Evolutionary conservation across 2,888 invertebrate species (phyloP).

Genomic region (Tineola bisselliella): DNA sequence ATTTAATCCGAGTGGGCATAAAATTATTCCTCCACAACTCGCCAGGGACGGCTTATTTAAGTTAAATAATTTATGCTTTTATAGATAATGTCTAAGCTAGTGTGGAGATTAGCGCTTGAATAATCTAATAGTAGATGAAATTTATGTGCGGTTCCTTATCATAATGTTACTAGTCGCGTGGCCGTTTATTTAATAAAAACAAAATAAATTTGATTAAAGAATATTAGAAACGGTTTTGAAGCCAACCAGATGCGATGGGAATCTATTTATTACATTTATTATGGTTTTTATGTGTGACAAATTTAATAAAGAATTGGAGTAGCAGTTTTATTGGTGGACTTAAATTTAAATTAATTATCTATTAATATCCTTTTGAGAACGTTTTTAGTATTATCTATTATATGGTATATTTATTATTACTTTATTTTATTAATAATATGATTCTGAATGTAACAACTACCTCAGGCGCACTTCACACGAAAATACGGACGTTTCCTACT

Average conservation of each 20-base stretch:
- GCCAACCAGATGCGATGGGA: neutral
- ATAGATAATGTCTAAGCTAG: constrained; percentile 34
- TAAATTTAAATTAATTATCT: neutral
- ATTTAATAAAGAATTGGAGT: neutral
- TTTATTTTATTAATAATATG: too few relatives aligned
- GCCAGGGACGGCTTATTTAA: constrained; percentile 43
- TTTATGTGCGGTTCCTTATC: constrained; percentile 50
- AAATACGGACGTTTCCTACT: too few relatives aligned
- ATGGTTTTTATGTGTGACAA: neutral
- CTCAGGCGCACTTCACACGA: too few relatives aligned
- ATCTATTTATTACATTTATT: neutral
- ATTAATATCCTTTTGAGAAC: neutral
- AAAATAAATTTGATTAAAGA: constrained; percentile 41
- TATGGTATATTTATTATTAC: too few relatives aligned
- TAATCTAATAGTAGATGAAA: constrained; percentile 43
- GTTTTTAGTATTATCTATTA: too few relatives aligned
- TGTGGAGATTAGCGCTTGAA: constrained; percentile 40
- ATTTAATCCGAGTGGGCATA: constrained; percentile 52
- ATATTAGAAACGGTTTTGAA: constrained; percentile 22
- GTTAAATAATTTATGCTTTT: constrained; percentile 47
- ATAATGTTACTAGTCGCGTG: constrained; percentile 46
- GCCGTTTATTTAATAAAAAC: constrained; percentile 35
- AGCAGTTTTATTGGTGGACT: neutral
- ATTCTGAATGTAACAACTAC: too few relatives aligned
- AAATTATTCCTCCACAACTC: constrained; percentile 45